These are phyloP conservation scores for Syngnathus floridae DNA, from an alignment of 2,113 vertebrate genomes.

Conservation along the genomic window DNA sequence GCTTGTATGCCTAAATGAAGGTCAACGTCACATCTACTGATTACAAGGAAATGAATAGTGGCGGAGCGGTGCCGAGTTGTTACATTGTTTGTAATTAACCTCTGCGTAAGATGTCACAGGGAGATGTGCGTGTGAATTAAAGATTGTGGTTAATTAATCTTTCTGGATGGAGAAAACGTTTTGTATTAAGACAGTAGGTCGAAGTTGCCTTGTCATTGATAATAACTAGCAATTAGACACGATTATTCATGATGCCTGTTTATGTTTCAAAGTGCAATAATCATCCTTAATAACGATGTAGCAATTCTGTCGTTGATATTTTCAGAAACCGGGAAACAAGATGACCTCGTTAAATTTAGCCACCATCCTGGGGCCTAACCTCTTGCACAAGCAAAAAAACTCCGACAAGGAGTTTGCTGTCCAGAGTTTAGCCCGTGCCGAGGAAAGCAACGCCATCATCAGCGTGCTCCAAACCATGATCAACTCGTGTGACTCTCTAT, in stretches of 20 bases:
- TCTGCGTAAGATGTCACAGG: neutral
- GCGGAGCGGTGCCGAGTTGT: neutral
- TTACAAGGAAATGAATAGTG: neutral
- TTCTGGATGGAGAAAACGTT: neutral
- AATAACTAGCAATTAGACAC: neutral
- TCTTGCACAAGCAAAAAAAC: slow-evolving; percentile 91
- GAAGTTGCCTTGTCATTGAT: neutral
- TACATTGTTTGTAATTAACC: slow-evolving; percentile 7
- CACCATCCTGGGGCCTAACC: slow-evolving; percentile 94
- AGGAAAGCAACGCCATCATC: slow-evolving; percentile 90
- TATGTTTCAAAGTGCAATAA: neutral
- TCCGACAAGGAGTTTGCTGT: slow-evolving; percentile 94
- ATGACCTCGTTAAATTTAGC: slow-evolving; percentile 96
- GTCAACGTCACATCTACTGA: neutral
- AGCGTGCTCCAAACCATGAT: slow-evolving; percentile 90
- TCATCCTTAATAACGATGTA: neutral
- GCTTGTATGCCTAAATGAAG: neutral
- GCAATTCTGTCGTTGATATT: slow-evolving; percentile 12
- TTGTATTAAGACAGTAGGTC: neutral
- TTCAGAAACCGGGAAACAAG: slow-evolving; percentile 91
- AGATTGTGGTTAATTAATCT: neutral
- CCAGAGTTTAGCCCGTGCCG: slow-evolving; percentile 88
- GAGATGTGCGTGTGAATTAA: neutral
- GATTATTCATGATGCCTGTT: neutral
- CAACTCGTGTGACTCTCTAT: slow-evolving; percentile 78